Base-by-base conservation (phyloP, 2,888 invertebrate genomes). In the Sinhomidia bicolor region DNA sequence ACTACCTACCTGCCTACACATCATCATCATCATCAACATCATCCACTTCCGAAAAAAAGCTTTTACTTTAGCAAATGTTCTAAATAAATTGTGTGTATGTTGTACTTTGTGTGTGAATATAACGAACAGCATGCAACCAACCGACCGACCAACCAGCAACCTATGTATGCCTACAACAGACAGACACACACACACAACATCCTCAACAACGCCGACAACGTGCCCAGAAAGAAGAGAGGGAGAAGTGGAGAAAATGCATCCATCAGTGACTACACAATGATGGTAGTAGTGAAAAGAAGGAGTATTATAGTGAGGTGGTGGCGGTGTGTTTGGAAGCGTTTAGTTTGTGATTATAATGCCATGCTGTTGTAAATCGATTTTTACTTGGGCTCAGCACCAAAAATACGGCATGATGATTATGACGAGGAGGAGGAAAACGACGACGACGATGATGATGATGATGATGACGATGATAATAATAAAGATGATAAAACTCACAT, bases 291-390 rank as follows among this genome's bases (percentile, higher is more conserved):
- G n/a, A n/a, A n/a, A 14, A 32, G 29, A 1, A 9, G 36, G 36
- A 20, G 68, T 68, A 23, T n/a, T n/a, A 32, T 26, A 14, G 32
- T 62, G 62, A 23, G 71, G 20, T 14, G 29, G 4, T 3, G 17
- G 26, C 17, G 57, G 26, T 62, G 44, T 29, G 86, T 65, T 47
- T 86, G 80, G 60, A 54, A 79, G 79, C 68, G 41, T 86, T 86
- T 74, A 80, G 86, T 74, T 71, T 74, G 68, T 85, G 80, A 86
- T 81, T 86, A 81, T 86, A 86, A 74, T 74, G 44, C 81, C 81
- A 79, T 60, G 79, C 85, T 85, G 85, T 85, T 86, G 81, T 81
- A 86, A 86, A 86, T 86, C 86, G 86, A 86, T 86, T 86, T 86
- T 86, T 86, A 51, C 74, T 51, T 74, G 47, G 74, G 74, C 74